These are phyloP conservation scores for Antitype chi DNA, from an alignment of 2,888 invertebrate species.

Conservation along the genomic window DNA sequence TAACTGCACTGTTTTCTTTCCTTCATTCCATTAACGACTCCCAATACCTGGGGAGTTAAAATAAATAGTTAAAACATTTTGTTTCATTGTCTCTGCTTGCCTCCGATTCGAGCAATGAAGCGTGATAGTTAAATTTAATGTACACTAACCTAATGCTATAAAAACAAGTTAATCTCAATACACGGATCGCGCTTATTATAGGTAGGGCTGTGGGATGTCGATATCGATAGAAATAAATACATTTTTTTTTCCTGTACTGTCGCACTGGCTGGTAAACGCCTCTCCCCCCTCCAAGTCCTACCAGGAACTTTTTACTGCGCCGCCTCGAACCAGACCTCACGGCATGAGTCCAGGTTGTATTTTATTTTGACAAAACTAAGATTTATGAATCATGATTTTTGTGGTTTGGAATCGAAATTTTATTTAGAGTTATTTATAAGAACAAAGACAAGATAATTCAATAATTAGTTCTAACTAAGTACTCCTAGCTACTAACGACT, in stretches of 20 bases:
- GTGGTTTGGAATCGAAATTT: too few species aligned
- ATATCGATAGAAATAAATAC: constrained; percentile 40
- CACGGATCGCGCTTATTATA: constrained; percentile 89
- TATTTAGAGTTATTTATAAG: neutral
- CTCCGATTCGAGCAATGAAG: constrained; percentile 86
- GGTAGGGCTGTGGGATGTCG: constrained; percentile 72
- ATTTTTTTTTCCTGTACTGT: too few species aligned
- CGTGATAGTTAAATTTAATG: constrained; percentile 89
- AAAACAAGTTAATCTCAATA: constrained; percentile 90
- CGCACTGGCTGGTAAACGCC: too few species aligned
- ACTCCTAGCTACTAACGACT: too few species aligned
- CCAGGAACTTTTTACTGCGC: too few species aligned
- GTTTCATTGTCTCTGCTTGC: constrained; percentile 82
- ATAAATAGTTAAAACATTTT: constrained; percentile 80
- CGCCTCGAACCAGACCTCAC: too few species aligned
- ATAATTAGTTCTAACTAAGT: too few species aligned
- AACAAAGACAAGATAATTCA: too few species aligned
- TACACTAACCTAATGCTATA: constrained; percentile 88
- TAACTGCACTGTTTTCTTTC: constrained; percentile 48
- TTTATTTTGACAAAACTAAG: neutral
- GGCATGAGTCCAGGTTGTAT: neutral
- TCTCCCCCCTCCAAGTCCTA: too few species aligned
- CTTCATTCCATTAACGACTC: constrained; percentile 66
- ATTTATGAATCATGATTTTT: too few species aligned
- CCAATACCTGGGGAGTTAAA: constrained; percentile 71